These are phyloP conservation scores for Agriopis leucophaearia DNA, from an alignment of 2,888 invertebrate species.

Conservation along the genomic window DNA sequence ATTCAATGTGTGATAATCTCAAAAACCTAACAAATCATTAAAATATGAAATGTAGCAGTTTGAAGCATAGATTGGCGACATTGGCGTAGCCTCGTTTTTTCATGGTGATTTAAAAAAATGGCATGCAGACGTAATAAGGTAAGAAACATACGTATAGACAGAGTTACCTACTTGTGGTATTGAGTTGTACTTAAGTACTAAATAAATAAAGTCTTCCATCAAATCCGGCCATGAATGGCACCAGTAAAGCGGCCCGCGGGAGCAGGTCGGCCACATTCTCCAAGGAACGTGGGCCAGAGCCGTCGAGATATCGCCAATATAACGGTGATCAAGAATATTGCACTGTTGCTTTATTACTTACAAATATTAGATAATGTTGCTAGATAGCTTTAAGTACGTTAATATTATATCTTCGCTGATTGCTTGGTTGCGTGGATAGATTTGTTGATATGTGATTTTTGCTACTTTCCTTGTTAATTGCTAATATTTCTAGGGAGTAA, in stretches of 20 bases:
- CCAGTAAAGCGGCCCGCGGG: slow-evolving; percentile 22
- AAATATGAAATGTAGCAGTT: too few species aligned
- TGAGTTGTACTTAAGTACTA: background rate
- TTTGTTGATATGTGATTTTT: background rate
- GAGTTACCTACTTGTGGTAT: too few species aligned
- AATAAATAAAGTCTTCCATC: background rate
- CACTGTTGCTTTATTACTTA: slow-evolving; percentile 38
- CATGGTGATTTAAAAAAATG: too few species aligned
- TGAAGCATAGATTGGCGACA: too few species aligned
- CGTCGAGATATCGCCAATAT: slow-evolving; percentile 42
- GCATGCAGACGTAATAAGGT: too few species aligned
- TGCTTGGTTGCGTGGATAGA: background rate
- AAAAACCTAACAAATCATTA: too few species aligned
- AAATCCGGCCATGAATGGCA: slow-evolving; percentile 27
- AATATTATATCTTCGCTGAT: slow-evolving; percentile 3
- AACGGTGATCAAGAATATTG: slow-evolving; percentile 43
- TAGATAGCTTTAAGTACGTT: slow-evolving; percentile 16
- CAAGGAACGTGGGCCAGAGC: slow-evolving; percentile 31
- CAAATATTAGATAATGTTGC: slow-evolving; percentile 32
- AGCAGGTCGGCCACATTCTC: slow-evolving; percentile 32
- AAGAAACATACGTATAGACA: too few species aligned
- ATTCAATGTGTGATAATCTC: too few species aligned
- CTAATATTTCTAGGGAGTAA: too few species aligned
- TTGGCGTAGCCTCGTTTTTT: too few species aligned
- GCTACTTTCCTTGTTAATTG: background rate